phyloP scores from a whole-genome alignment of 2,113 vertebrate genomes.

The Calyptommatus sinebrachiatus region DNA sequence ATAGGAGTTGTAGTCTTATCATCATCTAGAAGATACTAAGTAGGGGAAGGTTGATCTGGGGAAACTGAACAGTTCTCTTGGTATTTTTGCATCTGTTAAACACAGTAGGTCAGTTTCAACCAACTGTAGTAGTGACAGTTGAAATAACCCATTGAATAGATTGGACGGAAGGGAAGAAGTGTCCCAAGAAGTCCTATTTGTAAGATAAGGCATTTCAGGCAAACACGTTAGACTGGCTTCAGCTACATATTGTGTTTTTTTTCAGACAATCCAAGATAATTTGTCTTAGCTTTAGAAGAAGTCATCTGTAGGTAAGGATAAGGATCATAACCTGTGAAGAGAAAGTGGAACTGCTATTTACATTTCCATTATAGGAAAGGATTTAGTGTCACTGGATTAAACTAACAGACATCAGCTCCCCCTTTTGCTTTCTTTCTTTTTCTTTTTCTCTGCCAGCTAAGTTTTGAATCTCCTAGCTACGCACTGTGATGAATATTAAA shows the following conservation, averaged over 20 bases:
- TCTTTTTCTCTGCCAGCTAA: not conserved
- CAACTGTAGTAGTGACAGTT: not conserved
- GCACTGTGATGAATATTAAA: not conserved
- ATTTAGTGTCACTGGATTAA: not conserved
- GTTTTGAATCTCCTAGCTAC: not conserved
- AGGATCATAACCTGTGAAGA: not conserved
- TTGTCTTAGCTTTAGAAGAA: conserved; percentile 5
- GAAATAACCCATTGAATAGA: not conserved
- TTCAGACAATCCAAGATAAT: not conserved
- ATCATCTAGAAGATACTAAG: not conserved
- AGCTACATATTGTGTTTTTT: not conserved
- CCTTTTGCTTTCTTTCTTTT: not conserved
- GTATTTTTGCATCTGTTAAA: not conserved
- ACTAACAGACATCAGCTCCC: not conserved
- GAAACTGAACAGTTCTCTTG: not conserved
- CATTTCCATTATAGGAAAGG: not conserved
- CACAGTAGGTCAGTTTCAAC: not conserved
- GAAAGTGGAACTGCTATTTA: not conserved
- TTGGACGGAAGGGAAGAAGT: not conserved
- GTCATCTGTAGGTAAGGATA: not conserved
- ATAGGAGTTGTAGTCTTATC: not conserved
- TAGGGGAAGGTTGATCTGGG: not conserved
- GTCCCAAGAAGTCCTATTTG: not conserved
- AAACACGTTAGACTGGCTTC: not conserved
- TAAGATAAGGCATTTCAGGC: not conserved